A percentile compares a stretch with the other conserved stretches of the same genome.
Conservation (phyloP, 2,797 vertebrate genomes). For the Etheostoma nigrum region DNA sequence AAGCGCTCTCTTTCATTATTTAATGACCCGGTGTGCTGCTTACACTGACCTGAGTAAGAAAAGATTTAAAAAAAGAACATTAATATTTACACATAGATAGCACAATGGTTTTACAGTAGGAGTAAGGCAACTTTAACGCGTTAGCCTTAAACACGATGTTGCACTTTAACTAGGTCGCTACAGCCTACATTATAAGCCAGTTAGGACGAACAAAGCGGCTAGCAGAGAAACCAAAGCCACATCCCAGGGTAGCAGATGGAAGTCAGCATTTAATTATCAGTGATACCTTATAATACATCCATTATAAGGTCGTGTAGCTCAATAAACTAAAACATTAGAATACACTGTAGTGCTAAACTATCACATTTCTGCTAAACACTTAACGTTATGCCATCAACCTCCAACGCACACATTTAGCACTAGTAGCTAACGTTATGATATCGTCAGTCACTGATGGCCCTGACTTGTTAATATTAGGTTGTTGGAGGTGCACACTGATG, state of each 20-base stretch:
- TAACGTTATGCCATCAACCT: background rate
- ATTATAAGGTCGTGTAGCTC: background rate
- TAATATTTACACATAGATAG: background rate
- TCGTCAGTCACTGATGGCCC: conserved; percentile 9
- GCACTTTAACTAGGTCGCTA: conserved; percentile 16
- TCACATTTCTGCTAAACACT: background rate
- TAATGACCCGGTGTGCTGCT: background rate
- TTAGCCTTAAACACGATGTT: background rate
- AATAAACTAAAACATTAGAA: background rate
- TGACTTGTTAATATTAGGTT: conserved; percentile 56
- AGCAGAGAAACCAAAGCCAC: conserved; percentile 4
- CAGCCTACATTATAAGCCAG: background rate
- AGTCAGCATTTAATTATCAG: background rate
- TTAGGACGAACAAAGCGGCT: conserved; percentile 28
- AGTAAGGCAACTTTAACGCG: background rate
- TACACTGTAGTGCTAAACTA: background rate
- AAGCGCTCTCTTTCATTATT: background rate
- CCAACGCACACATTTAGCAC: conserved; percentile 4
- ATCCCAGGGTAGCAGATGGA: background rate
- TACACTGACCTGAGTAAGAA: background rate
- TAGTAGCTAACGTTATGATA: conserved; percentile 16
- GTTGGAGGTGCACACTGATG: conserved; percentile 25
- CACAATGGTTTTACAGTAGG: background rate
- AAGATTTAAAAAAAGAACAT: background rate
- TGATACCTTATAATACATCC: background rate